A percentile compares a stretch with the other conserved stretches of the same genome.
These are phyloP conservation scores for Allophyes oxyacanthae DNA, from an alignment of 2,888 invertebrate species.

Conservation along the genomic window DNA sequence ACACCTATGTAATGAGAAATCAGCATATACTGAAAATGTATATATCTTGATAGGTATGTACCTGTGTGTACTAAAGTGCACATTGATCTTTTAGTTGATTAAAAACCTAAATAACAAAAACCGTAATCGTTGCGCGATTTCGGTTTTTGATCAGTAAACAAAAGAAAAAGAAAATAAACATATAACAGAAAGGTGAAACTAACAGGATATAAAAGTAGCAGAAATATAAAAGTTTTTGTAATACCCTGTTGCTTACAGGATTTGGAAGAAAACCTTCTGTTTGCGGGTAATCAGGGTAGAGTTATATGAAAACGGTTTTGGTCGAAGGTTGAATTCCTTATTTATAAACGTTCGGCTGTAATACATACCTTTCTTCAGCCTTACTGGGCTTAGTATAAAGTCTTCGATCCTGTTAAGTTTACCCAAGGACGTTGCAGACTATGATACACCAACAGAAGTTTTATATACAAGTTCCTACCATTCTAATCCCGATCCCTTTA, in stretches of 20 bases:
- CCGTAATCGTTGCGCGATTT: neutral
- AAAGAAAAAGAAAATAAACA: slow-evolving; percentile 3
- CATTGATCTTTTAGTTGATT: slow-evolving; percentile 4
- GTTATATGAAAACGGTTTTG: slow-evolving; percentile 31
- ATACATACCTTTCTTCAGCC: no score
- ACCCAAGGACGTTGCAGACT: no score
- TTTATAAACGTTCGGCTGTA: neutral
- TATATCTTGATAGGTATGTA: no score
- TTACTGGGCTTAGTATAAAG: no score
- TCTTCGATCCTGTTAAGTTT: no score
- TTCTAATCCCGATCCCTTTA: no score
- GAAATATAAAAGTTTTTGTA: slow-evolving; percentile 14
- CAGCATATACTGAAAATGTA: no score
- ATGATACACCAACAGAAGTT: no score
- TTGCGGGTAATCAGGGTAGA: slow-evolving; percentile 25
- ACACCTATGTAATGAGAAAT: no score
- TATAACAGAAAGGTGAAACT: slow-evolving; percentile 12
- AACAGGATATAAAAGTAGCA: slow-evolving; percentile 2
- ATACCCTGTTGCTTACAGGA: slow-evolving; percentile 7
- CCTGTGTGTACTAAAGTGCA: neutral
- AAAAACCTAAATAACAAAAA: neutral
- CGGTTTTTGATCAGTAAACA: no score
- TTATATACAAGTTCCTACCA: no score
- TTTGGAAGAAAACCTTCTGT: slow-evolving; percentile 22
- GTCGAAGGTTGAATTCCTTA: slow-evolving; percentile 18